Conservation (phyloP, 2,797 vertebrate species). For the Brachyalestes nurse region DNA sequence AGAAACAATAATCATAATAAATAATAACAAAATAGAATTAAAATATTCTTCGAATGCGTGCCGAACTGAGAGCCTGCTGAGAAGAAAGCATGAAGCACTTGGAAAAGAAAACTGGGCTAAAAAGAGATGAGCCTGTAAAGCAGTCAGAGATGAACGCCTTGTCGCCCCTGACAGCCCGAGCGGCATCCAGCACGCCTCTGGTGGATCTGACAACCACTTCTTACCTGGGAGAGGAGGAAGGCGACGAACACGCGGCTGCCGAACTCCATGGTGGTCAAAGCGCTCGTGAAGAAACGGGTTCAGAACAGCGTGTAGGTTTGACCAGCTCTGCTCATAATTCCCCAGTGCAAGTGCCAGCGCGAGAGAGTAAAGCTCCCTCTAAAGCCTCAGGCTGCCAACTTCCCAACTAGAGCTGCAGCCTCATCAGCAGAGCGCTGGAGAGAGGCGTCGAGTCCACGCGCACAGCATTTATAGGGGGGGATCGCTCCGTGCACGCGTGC, state of each 20-base stretch:
- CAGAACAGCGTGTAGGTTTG: slow-evolving; percentile 87
- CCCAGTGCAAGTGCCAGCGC: slow-evolving; percentile 88
- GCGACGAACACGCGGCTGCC: slow-evolving; percentile 85
- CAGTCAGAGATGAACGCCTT: not conserved
- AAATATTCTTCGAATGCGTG: not conserved
- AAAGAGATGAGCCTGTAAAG: not conserved
- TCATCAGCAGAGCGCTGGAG: slow-evolving; percentile 91
- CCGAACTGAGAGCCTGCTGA: not conserved
- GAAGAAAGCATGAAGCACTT: too few species aligned
- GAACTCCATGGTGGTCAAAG: slow-evolving; percentile 82
- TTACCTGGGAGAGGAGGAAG: slow-evolving; percentile 94
- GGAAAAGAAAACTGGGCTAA: too few species aligned
- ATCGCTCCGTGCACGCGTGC: slow-evolving; percentile 75
- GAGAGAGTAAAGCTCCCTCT: slow-evolving; percentile 82
- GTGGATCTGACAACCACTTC: slow-evolving; percentile 43
- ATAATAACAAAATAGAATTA: not conserved
- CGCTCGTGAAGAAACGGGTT: slow-evolving; percentile 47
- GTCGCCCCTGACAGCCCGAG: not conserved
- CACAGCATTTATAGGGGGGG: slow-evolving; percentile 93
- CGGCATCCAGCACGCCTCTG: not conserved
- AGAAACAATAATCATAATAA: too few species aligned
- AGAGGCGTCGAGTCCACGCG: slow-evolving; percentile 90
- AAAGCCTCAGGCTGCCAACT: slow-evolving; percentile 91
- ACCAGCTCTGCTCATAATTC: slow-evolving; percentile 98
- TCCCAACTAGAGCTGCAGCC: slow-evolving; percentile 96